Evolutionary conservation across 2,113 vertebrate species (phyloP).

Genomic region (Oreochromis niloticus): DNA sequence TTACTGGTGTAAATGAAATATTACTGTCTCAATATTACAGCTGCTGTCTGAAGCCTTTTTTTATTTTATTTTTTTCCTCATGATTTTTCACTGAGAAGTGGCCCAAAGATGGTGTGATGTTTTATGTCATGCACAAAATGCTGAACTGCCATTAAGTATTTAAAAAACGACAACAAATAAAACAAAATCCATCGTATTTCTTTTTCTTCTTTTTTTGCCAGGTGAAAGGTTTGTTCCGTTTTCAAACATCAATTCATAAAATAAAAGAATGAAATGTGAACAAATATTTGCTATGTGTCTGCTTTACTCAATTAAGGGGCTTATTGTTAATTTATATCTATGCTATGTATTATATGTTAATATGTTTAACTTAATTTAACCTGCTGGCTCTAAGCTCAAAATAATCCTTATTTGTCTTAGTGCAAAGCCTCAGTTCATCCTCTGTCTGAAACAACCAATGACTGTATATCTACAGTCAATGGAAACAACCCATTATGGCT

Average conservation of each 20-base stretch:
- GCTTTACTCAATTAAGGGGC: background rate
- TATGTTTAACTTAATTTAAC: background rate
- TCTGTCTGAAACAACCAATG: too few species aligned
- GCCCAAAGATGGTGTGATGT: background rate
- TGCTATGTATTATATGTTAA: background rate
- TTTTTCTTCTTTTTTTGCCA: background rate
- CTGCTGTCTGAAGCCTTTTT: background rate
- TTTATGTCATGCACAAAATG: background rate
- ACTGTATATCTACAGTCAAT: too few species aligned
- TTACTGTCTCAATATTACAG: background rate
- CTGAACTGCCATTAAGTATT: background rate
- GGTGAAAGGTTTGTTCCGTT: background rate
- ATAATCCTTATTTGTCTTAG: background rate
- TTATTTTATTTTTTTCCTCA: background rate
- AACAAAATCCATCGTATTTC: background rate
- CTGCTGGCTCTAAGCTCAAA: background rate
- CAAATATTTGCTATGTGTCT: background rate
- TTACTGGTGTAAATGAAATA: background rate
- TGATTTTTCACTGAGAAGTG: background rate
- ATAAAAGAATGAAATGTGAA: background rate
- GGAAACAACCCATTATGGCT: too few species aligned
- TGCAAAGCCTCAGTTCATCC: background rate
- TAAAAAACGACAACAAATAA: background rate
- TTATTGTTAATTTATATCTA: background rate
- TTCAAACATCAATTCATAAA: background rate